Percentiles rank a stretch among this genome's conserved stretches.
These are phyloP conservation scores for Phyllostomus discolor DNA, from an alignment of 2,113 vertebrate species.

Conservation along the genomic window DNA sequence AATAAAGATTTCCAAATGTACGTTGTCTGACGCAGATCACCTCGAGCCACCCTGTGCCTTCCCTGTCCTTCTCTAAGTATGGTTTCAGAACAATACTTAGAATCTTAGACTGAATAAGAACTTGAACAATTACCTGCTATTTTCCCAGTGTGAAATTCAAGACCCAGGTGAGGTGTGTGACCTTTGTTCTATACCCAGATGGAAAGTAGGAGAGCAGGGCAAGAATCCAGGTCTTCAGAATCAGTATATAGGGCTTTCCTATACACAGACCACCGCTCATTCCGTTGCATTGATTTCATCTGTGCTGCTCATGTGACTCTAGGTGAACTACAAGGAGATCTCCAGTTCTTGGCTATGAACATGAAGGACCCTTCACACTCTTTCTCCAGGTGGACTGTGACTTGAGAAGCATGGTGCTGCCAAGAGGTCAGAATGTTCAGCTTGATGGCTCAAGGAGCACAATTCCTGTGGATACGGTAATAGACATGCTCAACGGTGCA, in stretches of 20 bases:
- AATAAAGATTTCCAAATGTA: background rate
- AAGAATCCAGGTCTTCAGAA: background rate
- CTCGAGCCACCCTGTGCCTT: accelerated
- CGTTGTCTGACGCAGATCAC: background rate
- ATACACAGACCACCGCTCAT: no score
- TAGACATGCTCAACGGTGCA: background rate
- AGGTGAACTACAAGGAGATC: background rate
- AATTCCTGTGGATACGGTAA: accelerated
- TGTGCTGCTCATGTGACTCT: background rate
- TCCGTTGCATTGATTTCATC: background rate
- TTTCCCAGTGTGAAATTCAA: background rate
- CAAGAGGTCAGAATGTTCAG: background rate
- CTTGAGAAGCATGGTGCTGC: background rate
- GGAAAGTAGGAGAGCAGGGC: background rate
- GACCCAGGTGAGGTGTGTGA: background rate
- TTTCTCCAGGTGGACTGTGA: background rate
- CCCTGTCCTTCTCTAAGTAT: background rate
- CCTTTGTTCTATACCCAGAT: background rate
- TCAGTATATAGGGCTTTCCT: background rate
- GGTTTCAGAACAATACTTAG: background rate
- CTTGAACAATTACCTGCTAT: background rate
- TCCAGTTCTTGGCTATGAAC: background rate
- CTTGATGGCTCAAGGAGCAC: background rate
- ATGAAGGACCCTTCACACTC: background rate
- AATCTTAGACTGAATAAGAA: background rate